phyloP scores from a whole-genome alignment of 2,113 vertebrate genomes.

The Sisor rabdophorus region DNA sequence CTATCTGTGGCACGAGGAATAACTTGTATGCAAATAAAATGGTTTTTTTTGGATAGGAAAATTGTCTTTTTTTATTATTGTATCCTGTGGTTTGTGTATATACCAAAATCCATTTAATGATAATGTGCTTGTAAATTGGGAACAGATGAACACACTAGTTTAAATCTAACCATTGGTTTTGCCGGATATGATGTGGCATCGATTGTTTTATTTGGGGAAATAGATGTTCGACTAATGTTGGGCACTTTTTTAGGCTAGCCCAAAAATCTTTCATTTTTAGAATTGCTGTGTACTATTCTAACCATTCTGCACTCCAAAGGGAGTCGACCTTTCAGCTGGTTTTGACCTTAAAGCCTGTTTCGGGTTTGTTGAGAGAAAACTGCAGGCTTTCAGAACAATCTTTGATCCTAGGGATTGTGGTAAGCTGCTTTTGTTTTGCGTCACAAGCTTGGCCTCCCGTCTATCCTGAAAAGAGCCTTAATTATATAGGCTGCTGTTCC shows the following conservation, averaged over 20 bases:
- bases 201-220: constrained; percentile 15
- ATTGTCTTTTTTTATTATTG: background rate
- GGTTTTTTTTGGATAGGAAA: background rate
- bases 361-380: constrained; percentile 19
- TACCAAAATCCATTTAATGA: background rate
- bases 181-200: background rate
- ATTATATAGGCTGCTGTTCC: background rate
- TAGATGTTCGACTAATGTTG: constrained; percentile 28
- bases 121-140: background rate
- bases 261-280: background rate
- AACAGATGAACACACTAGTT: background rate
- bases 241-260: constrained; percentile 29
- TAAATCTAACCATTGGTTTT: background rate
- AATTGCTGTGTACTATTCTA: background rate
- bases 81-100: background rate
- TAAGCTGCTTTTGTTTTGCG: constrained; percentile 23
- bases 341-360: constrained; percentile 33
- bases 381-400: constrained; percentile 19
- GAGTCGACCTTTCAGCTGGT: constrained; percentile 15
- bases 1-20: background rate
- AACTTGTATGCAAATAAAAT: background rate
- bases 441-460: background rate
- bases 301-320: background rate
- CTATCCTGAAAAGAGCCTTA: background rate
- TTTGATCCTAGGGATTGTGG: constrained; percentile 16